phyloP scores from a whole-genome alignment of 1,140 invertebrate species.

The Lepidurus couesii region DNA sequence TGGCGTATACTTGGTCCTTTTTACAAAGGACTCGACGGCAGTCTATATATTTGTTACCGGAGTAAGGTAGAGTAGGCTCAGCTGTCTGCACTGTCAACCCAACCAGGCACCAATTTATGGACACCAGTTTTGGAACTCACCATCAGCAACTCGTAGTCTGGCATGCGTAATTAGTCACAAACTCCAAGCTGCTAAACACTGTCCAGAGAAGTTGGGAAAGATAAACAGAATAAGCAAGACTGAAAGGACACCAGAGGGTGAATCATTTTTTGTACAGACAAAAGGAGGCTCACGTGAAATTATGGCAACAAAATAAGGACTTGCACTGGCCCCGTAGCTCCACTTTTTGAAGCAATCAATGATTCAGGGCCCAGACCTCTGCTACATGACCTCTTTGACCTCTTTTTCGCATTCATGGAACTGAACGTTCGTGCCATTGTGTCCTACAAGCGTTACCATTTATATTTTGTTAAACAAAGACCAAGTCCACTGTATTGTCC shows the following conservation, averaged over 20 bases:
- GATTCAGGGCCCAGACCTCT: too few relatives aligned
- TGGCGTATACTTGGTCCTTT: background rate
- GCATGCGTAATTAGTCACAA: background rate
- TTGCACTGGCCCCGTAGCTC: too few relatives aligned
- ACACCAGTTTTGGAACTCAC: background rate
- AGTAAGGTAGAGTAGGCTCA: background rate
- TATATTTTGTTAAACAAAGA: too few relatives aligned
- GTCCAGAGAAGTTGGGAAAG: background rate
- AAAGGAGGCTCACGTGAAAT: too few relatives aligned
- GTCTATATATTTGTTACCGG: constrained; percentile 5
- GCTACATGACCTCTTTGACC: too few relatives aligned
- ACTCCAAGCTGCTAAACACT: background rate
- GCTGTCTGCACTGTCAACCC: constrained; percentile 20
- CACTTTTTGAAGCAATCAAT: too few relatives aligned
- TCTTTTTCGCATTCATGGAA: too few relatives aligned
- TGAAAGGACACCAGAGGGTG: background rate
- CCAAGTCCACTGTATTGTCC: too few relatives aligned
- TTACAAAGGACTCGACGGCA: background rate
- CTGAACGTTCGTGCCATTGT: too few relatives aligned
- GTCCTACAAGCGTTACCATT: too few relatives aligned
- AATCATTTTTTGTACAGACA: too few relatives aligned
- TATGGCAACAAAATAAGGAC: too few relatives aligned
- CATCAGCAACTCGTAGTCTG: background rate
- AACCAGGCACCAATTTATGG: constrained; percentile 21
- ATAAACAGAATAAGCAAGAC: background rate